phyloP scores from a whole-genome alignment of 2,888 invertebrate species.

The Nemotelus nigrinus region DNA sequence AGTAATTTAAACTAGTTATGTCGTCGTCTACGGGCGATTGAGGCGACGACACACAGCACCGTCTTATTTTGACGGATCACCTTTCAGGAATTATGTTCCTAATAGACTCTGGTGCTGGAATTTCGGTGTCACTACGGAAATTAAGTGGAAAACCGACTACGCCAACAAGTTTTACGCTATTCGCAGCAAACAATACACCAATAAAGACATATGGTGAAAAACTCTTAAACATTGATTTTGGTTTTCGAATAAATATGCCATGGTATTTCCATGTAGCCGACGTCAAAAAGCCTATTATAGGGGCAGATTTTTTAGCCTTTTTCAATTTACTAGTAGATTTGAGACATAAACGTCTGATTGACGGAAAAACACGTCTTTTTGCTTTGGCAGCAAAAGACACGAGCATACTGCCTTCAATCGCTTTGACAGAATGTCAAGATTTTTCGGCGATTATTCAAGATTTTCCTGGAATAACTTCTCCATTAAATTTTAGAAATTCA shows the following conservation, averaged over 20 bases:
- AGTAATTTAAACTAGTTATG: no score
- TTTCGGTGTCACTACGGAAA: neutral
- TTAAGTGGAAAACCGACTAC: neutral
- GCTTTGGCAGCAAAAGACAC: neutral
- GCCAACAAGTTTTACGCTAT: neutral
- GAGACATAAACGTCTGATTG: neutral
- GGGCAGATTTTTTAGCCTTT: neutral
- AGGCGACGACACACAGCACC: neutral
- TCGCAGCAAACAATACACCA: neutral
- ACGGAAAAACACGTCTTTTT: neutral
- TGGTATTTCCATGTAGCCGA: neutral
- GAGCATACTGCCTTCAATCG: neutral
- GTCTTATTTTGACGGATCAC: neutral
- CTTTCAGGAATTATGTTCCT: neutral
- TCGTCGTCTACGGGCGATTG: no score
- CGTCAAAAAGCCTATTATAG: neutral
- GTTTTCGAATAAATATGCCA: neutral
- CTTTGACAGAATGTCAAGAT: neutral
- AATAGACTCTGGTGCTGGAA: neutral
- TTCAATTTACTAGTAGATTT: neutral
- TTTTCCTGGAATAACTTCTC: neutral
- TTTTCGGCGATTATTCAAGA: neutral
- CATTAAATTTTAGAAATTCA: neutral
- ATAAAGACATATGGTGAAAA: neutral
- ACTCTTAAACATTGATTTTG: neutral